Conservation (phyloP, 2,888 invertebrate species). For the Stratiomys singularior region DNA sequence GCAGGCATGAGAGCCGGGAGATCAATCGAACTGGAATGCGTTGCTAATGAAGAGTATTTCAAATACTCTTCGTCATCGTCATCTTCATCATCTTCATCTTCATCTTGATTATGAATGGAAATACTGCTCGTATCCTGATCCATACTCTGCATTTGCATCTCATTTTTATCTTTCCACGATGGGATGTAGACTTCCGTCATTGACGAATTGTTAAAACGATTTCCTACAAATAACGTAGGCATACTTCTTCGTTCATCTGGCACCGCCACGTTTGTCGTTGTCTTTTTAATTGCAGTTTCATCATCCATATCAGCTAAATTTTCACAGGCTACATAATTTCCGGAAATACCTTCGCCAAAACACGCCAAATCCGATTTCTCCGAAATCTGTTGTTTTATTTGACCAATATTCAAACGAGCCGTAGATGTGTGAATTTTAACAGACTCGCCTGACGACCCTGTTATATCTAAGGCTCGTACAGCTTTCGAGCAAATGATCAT, state of each 20-base stretch:
- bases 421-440: conserved; percentile 66
- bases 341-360: conserved; percentile 68
- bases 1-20: conserved; percentile 67
- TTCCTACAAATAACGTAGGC: conserved; percentile 72
- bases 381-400: conserved; percentile 68
- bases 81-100: conserved; percentile 48
- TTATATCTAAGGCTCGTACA: conserved; percentile 58
- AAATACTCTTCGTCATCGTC: conserved; percentile 48
- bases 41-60: conserved; percentile 60
- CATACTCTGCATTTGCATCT: conserved; percentile 59
- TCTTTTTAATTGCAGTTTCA: conserved; percentile 68
- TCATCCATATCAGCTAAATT: conserved; percentile 75
- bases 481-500: conserved; percentile 63
- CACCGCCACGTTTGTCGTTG: conserved; percentile 58
- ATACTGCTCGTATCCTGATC: conserved; percentile 52
- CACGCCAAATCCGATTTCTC: conserved; percentile 72
- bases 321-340: conserved; percentile 73
- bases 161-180: conserved; percentile 64
- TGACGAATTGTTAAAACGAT: conserved; percentile 69
- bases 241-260: conserved; percentile 72
- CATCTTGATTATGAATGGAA: conserved; percentile 5
- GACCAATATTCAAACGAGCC: conserved; percentile 65
- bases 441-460: conserved; percentile 60
- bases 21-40: conserved; percentile 71
- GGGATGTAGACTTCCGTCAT: conserved; percentile 70